phyloP scores from a whole-genome alignment of 1,140 invertebrate genomes.

The Drosophila prosaltans region DNA sequence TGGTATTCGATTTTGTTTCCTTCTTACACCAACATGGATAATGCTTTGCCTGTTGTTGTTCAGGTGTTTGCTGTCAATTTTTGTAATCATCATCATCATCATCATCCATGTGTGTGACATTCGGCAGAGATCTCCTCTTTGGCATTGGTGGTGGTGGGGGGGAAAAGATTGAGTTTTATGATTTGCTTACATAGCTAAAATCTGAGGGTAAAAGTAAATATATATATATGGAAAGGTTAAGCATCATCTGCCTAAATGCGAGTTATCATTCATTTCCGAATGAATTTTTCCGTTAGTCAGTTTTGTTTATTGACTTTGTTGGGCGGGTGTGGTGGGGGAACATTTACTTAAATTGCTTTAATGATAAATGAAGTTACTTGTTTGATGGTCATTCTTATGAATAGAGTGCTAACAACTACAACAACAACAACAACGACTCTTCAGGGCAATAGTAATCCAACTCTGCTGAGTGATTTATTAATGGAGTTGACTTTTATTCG shows the following conservation, averaged over 20 bases:
- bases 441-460: not conserved
- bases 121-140: not conserved
- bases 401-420: constrained; percentile 25
- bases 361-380: constrained; percentile 38
- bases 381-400: not conserved
- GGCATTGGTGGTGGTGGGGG: not conserved
- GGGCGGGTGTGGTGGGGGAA: too few relatives aligned
- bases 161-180: constrained; percentile 1
- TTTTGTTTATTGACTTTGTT: constrained; percentile 1
- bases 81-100: constrained; percentile 4
- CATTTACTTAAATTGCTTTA: not conserved
- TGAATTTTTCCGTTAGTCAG: not conserved
- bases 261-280: constrained; percentile 30
- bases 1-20: constrained; percentile 8
- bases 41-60: not conserved
- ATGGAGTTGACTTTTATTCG: constrained; percentile 25
- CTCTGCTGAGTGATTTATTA: constrained; percentile 35
- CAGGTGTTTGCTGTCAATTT: constrained; percentile 12
- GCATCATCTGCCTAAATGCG: constrained; percentile 34
- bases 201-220: too few relatives aligned
- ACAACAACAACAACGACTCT: not conserved
- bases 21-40: not conserved
- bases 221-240: not conserved
- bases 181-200: constrained; percentile 11
- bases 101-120: not conserved